Evolutionary conservation across 2,113 vertebrate genomes (phyloP).

Genomic region (Isurus oxyrinchus): DNA sequence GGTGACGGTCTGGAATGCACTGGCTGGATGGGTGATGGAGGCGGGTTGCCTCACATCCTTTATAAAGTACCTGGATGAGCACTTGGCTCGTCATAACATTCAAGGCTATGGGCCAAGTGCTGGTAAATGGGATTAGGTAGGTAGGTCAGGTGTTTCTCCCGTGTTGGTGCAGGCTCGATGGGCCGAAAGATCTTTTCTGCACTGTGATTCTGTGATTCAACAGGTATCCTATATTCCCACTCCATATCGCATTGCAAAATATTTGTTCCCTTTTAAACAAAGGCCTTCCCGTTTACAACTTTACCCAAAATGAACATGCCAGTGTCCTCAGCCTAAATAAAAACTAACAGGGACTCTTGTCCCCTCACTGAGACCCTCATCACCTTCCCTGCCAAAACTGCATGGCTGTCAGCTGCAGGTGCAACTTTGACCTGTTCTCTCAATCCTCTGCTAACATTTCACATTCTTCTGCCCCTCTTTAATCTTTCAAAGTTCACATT

Average conservation of each 20-base stretch:
- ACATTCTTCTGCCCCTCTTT: background rate
- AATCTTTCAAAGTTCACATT: background rate
- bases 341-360: background rate
- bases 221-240: background rate
- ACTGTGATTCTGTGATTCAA: background rate
- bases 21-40: no score
- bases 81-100: no score
- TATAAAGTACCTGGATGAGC: no score
- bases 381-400: background rate
- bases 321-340: background rate
- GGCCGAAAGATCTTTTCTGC: no score
- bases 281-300: background rate
- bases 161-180: no score
- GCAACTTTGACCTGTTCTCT: background rate
- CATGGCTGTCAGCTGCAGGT: background rate
- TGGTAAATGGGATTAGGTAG: no score
- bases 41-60: no score
- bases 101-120: no score
- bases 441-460: background rate
- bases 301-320: background rate
- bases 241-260: background rate
- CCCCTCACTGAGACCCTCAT: background rate
- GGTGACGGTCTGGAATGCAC: no score
- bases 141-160: no score
- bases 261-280: background rate